These are phyloP conservation scores for Glossosoma conforme DNA, from an alignment of 1,140 invertebrate genomes.

Conservation along the genomic window DNA sequence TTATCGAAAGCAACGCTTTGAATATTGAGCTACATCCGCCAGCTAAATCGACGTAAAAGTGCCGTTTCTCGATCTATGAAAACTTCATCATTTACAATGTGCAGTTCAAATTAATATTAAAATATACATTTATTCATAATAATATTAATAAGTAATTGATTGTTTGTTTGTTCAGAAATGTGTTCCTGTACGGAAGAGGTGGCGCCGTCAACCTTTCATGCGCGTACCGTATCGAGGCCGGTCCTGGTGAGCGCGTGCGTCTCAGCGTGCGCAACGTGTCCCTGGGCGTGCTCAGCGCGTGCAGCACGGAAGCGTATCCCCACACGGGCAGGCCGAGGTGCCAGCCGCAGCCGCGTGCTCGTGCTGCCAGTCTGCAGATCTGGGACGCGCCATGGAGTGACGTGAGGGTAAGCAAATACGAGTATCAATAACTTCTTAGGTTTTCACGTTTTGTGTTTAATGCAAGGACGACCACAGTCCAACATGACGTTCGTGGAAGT, in stretches of 20 bases:
- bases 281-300: constrained; percentile 59
- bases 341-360: constrained; percentile 37
- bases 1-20: too few species aligned
- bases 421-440: too few species aligned
- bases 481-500: too few species aligned
- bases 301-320: constrained; percentile 64
- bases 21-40: too few species aligned
- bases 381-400: constrained; percentile 30
- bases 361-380: constrained; percentile 18
- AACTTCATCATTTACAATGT: too few species aligned
- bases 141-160: constrained; percentile 5
- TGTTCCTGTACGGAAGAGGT: constrained; percentile 71
- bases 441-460: too few species aligned
- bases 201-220: constrained; percentile 69
- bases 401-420: constrained; percentile 28
- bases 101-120: too few species aligned
- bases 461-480: too few species aligned
- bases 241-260: constrained; percentile 56
- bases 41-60: too few species aligned
- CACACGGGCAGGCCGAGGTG: constrained; percentile 60
- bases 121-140: background rate
- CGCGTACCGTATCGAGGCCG: constrained; percentile 67
- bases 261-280: constrained; percentile 68
- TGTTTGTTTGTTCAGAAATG: constrained; percentile 48
- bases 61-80: too few species aligned